Percentiles rank a stretch among this genome's conserved stretches.
Evolutionary conservation across 2,797 vertebrate species (phyloP).

Genomic region (Heterohyrax brucei): DNA sequence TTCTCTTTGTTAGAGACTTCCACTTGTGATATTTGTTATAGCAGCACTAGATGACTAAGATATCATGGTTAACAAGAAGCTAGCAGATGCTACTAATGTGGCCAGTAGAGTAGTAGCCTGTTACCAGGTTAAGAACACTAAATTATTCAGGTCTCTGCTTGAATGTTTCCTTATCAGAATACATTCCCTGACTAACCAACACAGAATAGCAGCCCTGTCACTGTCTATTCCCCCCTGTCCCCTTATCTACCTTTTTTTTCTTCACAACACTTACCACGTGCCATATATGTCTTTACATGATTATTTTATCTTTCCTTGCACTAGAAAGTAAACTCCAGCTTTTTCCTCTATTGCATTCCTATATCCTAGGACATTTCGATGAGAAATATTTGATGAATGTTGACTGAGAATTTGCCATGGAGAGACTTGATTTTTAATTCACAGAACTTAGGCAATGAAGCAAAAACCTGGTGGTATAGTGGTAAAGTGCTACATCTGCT

Average conservation of each 20-base stretch:
- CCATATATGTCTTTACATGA: background rate
- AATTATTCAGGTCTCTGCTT: background rate
- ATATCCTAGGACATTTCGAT: background rate
- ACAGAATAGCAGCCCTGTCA: background rate
- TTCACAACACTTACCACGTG: background rate
- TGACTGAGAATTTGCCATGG: background rate
- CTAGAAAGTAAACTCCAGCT: slow-evolving; percentile 41
- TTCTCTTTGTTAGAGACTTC: too few species aligned
- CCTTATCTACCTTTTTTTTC: background rate
- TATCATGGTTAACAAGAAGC: background rate
- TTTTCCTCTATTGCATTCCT: background rate
- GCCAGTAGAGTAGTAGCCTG: background rate
- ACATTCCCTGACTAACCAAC: background rate
- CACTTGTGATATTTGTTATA: too few species aligned
- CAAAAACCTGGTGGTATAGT: background rate
- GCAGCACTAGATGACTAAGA: too few species aligned
- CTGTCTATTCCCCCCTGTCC: background rate
- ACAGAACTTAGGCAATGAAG: background rate
- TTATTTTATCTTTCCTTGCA: slow-evolving; percentile 18
- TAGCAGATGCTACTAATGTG: background rate
- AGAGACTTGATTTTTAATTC: slow-evolving; percentile 14
- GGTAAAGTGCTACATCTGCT: too few species aligned
- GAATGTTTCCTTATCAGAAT: slow-evolving; percentile 26
- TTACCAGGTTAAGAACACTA: background rate
- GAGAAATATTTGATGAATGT: background rate